Base-by-base conservation (phyloP, 2,797 vertebrate species). In the Sebastes hubbsi region DNA sequence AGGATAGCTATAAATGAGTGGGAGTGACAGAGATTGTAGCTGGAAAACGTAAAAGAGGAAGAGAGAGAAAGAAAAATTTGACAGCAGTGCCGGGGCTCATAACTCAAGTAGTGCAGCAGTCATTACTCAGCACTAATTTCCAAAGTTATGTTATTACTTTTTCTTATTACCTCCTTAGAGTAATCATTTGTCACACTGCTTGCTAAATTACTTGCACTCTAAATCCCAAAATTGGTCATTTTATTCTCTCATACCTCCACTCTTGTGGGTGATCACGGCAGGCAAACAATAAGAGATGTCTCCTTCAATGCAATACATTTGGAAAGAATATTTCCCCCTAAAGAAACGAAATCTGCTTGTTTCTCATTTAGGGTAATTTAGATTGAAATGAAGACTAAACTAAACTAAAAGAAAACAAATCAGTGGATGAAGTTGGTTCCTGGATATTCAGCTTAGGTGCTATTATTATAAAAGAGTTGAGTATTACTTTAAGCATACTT, bases 41-140 rank as follows among this genome's bases (percentile, higher is more conserved):
- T 27, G 77, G 22, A 29, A 71, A 67, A 66, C 32, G 63, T 5
- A 18, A 71, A 64, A 75, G n/a, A 54, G 6, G 8, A 22, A 46
- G 30, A 25, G 58, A 22, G 30, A 27, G 27, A 75, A 34, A 75
- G 27, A 77, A 10, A 68, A 29, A 77, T 67, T n/a, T 72, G 78
- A 83, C 62, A 79, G 69, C 22, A 18, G 22, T 32, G 62, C 60
- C 8, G 1, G 8, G 60, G 24, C 49, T 81, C 67, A 24, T 77
- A 75, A 86, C 54, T 86, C 77, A 76, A 77, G 64, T 36, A 32
- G 42, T 29, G 12, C 1, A 66, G 27, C 54, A 62, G 63, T 55
- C 83, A 86, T 83, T 78, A 71, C 75, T 75, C 81, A 80, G n/a
- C 24, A 56, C 70, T 77, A 54, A 86, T 81, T 75, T 73, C 49